Evolutionary conservation across 2,113 vertebrate genomes (phyloP).

Genomic region (Gallinago undulata): DNA sequence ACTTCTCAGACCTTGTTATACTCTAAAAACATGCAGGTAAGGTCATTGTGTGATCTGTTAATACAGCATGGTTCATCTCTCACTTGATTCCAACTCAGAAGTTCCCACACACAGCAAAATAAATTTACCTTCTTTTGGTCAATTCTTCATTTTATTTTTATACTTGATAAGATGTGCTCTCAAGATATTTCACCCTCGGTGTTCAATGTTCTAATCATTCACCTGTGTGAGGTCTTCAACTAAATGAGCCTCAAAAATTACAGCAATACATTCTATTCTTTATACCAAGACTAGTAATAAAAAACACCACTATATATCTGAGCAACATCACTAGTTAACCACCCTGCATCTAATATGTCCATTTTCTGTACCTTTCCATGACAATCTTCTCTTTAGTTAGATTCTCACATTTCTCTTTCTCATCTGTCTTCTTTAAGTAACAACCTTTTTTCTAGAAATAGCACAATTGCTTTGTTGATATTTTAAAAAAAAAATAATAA

Average conservation of each 20-base stretch:
- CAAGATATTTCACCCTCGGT: not conserved
- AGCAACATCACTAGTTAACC: not conserved
- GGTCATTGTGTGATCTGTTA: not conserved
- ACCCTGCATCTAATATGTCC: not conserved
- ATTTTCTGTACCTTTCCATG: not conserved
- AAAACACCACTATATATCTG: accelerated
- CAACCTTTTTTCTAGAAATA: not conserved
- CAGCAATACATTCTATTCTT: not conserved
- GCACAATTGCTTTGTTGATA: not conserved
- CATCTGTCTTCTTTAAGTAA: not conserved
- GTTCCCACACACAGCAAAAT: not conserved
- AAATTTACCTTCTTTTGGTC: not conserved
- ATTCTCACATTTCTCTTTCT: not conserved
- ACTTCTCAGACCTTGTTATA: not conserved
- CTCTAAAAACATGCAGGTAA: not conserved
- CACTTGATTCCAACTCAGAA: not conserved
- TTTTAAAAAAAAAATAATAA: too few species aligned
- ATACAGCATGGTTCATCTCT: not conserved
- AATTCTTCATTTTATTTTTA: not conserved
- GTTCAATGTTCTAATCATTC: not conserved
- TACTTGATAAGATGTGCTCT: not conserved
- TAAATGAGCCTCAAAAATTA: not conserved
- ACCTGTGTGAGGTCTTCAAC: not conserved
- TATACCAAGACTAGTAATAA: not conserved
- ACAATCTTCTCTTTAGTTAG: not conserved